Base-by-base conservation (phyloP, 2,797 vertebrate species). In the Rhinophrynus dorsalis region DNA sequence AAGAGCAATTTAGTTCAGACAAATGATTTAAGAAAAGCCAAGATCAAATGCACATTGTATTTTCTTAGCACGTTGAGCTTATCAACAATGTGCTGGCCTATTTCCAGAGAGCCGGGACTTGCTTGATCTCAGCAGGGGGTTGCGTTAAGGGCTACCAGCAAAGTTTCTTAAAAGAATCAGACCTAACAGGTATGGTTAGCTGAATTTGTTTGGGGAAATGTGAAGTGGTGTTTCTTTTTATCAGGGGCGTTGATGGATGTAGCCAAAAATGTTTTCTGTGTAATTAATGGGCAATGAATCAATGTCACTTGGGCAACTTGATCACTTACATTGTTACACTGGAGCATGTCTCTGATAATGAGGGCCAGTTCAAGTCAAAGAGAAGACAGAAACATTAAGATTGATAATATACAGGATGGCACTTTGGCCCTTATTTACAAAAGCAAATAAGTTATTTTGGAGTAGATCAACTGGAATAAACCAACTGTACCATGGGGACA, bases 31-130 rank as follows among this genome's bases (percentile, higher is more conserved):
- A 78, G 76, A 78, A 78, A 79, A 79, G 79, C 76, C 74, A 29
- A 82, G 82, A 85, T 85, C 82, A 86, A 85, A 86, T 79, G 80
- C 81, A 80, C 74, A 77, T 70, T 77, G 77, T 82, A 76, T 74
- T 77, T 79, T 66, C 76, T 61, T 71, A 27, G 77, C 76, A 78
- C 59, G 68, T 77, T 74, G 47, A 76, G 78, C 69, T 76, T 77
- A 74, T 75, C 78, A 85, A 79, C 81, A 74, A 85, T 79, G 71
- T 71, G 74, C 68, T 74, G 82, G 80, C 0, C 0, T 65, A 75
- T 67, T 82, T 76, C 65, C 35, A 66, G 68, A 64, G 77, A 76
- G 80, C 74, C 73, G 75, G 56, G 70, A 68, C 78, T 30, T 76
- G 18, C 81, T 86, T 85, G 81, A 86, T 87, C 84, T 82, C 78